Evolutionary conservation across 2,113 vertebrate species (phyloP).

Genomic region (Atherinomorus stipes): DNA sequence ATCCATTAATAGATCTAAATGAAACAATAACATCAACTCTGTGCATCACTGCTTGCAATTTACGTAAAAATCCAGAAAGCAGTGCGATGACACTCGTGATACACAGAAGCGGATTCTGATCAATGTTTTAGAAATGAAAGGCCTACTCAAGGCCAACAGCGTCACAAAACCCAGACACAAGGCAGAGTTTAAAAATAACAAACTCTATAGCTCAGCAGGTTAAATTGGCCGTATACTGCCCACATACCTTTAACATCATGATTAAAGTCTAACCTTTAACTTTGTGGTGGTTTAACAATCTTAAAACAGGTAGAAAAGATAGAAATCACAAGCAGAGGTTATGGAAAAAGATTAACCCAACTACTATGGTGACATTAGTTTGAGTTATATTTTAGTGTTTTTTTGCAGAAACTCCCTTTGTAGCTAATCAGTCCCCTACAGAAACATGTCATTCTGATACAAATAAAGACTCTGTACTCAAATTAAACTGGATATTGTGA

Average conservation of each 20-base stretch:
- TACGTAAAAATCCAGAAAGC: conserved; percentile 20
- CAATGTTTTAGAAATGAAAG: conserved; percentile 18
- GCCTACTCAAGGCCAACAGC: conserved; percentile 27
- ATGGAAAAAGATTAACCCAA: neutral
- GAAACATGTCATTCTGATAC: neutral
- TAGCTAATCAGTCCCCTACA: neutral
- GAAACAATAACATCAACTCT: neutral
- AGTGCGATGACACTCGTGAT: too few relatives aligned
- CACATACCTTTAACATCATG: neutral
- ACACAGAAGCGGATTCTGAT: neutral
- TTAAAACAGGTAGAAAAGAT: neutral
- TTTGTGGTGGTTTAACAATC: neutral
- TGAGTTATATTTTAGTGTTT: conserved; percentile 1
- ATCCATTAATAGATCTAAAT: neutral
- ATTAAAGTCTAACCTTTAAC: neutral
- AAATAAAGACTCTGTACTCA: conserved; percentile 13
- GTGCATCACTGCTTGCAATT: conserved; percentile 8
- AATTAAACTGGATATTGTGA: conserved; percentile 15
- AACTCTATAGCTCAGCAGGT: conserved; percentile 18
- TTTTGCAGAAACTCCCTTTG: neutral
- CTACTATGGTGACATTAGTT: neutral
- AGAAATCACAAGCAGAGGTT: neutral
- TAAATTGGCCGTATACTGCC: conserved; percentile 14
- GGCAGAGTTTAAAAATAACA: conserved; percentile 15
- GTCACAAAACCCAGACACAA: conserved; percentile 28